Conservation (phyloP, 2,888 invertebrate genomes). For the Lasioglossum vierecki region DNA sequence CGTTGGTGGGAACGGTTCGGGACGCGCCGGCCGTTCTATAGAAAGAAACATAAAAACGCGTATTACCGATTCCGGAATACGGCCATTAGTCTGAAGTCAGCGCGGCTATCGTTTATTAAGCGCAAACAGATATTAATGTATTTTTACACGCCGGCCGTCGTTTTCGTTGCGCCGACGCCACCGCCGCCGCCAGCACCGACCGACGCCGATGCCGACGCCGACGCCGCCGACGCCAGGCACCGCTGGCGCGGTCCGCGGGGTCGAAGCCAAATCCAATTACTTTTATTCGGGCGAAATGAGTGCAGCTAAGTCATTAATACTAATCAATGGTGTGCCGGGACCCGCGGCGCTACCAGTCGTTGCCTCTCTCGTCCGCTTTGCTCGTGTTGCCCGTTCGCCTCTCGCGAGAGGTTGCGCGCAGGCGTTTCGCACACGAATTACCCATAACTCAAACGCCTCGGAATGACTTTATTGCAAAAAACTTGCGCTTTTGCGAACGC, state of each 20-base stretch:
- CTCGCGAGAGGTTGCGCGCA: constrained; percentile 34
- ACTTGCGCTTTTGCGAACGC: constrained; percentile 79
- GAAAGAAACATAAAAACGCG: constrained; percentile 77
- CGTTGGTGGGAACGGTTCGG: constrained; percentile 50
- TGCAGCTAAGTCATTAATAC: constrained; percentile 84
- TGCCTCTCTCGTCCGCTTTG: constrained; percentile 47
- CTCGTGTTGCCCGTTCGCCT: neutral
- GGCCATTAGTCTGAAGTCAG: constrained; percentile 83
- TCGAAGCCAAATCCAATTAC: constrained; percentile 84
- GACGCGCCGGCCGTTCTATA: constrained; percentile 49
- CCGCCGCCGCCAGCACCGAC: constrained; percentile 57
- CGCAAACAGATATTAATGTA: constrained; percentile 84
- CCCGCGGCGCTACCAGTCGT: constrained; percentile 34
- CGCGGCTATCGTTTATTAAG: constrained; percentile 83
- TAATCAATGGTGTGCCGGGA: constrained; percentile 82
- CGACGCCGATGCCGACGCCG: constrained; percentile 53
- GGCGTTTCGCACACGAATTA: constrained; percentile 79
- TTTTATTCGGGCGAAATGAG: constrained; percentile 84
- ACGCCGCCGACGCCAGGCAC: constrained; percentile 67
- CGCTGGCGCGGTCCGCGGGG: constrained; percentile 75
- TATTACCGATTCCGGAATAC: constrained; percentile 81
- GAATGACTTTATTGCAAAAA: constrained; percentile 84
- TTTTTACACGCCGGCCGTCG: constrained; percentile 80
- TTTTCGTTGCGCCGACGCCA: constrained; percentile 69
- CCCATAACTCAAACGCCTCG: constrained; percentile 83